Conservation (phyloP, 2,888 invertebrate species). For the Ophioninae sp. region DNA sequence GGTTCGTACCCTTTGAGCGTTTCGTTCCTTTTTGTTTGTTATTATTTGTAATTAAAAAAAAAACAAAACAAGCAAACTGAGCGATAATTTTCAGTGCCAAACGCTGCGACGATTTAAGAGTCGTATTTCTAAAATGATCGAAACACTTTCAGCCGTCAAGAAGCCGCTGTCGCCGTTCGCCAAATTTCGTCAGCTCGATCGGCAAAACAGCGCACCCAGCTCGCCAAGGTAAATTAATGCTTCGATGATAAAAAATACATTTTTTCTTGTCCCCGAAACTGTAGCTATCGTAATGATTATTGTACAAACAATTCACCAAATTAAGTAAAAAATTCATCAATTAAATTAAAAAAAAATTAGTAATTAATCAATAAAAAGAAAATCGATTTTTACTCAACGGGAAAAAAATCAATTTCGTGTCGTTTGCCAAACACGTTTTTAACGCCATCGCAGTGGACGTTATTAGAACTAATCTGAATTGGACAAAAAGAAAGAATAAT, state of each 20-base stretch:
- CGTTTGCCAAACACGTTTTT: too few relatives aligned
- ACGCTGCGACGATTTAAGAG: background rate
- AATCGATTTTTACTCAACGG: too few relatives aligned
- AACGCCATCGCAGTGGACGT: too few relatives aligned
- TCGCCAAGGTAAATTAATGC: constrained; percentile 87
- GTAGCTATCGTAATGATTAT: background rate
- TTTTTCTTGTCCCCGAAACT: background rate
- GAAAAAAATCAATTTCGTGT: too few relatives aligned
- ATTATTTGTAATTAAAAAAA: constrained; percentile 46
- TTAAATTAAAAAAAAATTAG: too few relatives aligned
- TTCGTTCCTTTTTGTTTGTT: constrained; percentile 55
- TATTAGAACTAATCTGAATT: too few relatives aligned
- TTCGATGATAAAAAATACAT: background rate
- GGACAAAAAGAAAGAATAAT: too few relatives aligned
- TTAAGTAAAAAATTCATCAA: too few relatives aligned
- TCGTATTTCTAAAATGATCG: constrained; percentile 48
- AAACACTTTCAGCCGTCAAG: constrained; percentile 75
- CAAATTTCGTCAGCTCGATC: constrained; percentile 95
- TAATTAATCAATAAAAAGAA: too few relatives aligned
- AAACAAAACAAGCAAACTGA: background rate
- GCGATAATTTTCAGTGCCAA: background rate
- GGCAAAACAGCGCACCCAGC: constrained; percentile 89
- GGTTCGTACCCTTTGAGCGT: constrained; percentile 55
- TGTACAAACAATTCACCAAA: background rate
- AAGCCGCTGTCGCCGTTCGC: constrained; percentile 93